Percentiles rank a stretch among this genome's conserved stretches.
Conservation (phyloP, 2,797 vertebrate species). For the Cygnus olor region DNA sequence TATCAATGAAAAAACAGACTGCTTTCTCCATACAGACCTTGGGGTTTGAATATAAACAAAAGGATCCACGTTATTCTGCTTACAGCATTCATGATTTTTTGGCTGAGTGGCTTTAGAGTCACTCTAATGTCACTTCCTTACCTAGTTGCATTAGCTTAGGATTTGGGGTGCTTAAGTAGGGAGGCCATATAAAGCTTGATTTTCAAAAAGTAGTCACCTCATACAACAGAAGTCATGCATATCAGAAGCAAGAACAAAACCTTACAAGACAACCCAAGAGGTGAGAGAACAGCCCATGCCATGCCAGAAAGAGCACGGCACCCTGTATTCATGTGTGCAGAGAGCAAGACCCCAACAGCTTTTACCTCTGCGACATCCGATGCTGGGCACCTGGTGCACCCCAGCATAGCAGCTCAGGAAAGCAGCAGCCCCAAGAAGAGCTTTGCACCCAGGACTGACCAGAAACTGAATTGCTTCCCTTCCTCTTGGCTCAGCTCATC, state of each 20-base stretch:
- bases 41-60: background rate
- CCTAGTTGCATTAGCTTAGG: background rate
- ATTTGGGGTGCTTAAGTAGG: background rate
- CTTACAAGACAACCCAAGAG: background rate
- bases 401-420: background rate
- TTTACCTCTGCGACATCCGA: background rate
- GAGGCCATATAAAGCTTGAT: background rate
- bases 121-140: background rate
- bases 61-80: background rate
- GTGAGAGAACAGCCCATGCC: rapidly evolving
- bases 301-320: background rate
- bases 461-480: background rate
- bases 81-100: rapidly evolving
- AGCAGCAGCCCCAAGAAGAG: background rate
- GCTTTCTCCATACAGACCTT: rapidly evolving
- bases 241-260: background rate
- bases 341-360: background rate
- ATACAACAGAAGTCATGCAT: no score
- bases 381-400: background rate
- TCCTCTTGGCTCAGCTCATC: background rate
- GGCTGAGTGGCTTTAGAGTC: background rate
- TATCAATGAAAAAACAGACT: background rate
- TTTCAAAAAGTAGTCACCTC: background rate
- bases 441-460: background rate
- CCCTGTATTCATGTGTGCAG: background rate